phyloP scores from a whole-genome alignment of 2,888 invertebrate species.

The Lagria hirta region DNA sequence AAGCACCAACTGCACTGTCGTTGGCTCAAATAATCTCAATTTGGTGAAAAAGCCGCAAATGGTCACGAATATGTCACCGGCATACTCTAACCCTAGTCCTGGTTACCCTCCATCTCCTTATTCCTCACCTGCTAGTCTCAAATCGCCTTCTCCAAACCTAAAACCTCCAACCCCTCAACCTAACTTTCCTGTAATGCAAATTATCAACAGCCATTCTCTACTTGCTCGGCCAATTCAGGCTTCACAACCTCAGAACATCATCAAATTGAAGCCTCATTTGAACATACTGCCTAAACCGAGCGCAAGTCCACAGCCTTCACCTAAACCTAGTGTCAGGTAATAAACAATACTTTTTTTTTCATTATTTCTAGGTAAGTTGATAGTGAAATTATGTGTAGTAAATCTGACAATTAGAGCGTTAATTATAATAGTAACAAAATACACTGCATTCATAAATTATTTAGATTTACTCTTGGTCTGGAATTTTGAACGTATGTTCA shows the following conservation, averaged over 20 bases:
- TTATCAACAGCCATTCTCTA: conserved; percentile 49
- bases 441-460: too few species aligned
- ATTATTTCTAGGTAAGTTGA: too few species aligned
- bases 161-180: conserved; percentile 54
- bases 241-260: conserved; percentile 49
- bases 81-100: conserved; percentile 45
- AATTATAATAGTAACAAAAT: neutral
- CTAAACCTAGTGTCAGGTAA: conserved; percentile 53
- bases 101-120: conserved; percentile 51
- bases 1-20: conserved; percentile 54
- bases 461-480: too few species aligned
- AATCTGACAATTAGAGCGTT: too few species aligned
- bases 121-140: conserved; percentile 51
- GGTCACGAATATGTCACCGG: conserved; percentile 49
- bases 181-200: conserved; percentile 52
- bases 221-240: conserved; percentile 48
- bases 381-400: too few species aligned
- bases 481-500: too few species aligned
- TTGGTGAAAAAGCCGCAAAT: conserved; percentile 53
- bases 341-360: too few species aligned
- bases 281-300: conserved; percentile 55
- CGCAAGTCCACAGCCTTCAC: conserved; percentile 50
- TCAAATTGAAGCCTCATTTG: conserved; percentile 54
- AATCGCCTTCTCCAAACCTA: conserved; percentile 48
- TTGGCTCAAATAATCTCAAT: conserved; percentile 54